Evolutionary conservation across 92 coral and sea anemone genomes (phyloP).

Genomic region (Umimayanthus chanpuru): DNA sequence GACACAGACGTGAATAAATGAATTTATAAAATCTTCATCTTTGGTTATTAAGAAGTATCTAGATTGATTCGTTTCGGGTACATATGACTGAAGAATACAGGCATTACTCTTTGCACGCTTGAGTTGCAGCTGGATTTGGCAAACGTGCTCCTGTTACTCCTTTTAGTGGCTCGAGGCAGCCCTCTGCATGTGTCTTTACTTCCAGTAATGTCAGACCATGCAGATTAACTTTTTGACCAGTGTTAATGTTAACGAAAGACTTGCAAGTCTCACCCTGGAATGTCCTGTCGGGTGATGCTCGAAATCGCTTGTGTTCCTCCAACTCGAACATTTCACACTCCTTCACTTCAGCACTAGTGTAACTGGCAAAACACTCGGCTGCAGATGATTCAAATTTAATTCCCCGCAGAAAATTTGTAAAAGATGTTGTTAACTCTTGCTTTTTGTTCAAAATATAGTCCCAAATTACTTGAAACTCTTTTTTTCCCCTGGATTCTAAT

Average conservation of each 20-base stretch:
- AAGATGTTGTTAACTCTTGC: slow-evolving; percentile 32
- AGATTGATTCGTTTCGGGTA: too few relatives aligned
- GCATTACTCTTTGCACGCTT: too few relatives aligned
- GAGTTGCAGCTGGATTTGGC: too few relatives aligned
- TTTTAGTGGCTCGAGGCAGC: too few relatives aligned
- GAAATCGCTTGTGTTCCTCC: neutral
- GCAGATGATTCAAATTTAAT: slow-evolving; percentile 37
- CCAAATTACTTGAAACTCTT: slow-evolving; percentile 22
- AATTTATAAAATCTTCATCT: too few relatives aligned
- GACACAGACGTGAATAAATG: too few relatives aligned
- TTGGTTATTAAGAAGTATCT: too few relatives aligned
- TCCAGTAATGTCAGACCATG: too few relatives aligned
- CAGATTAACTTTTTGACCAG: too few relatives aligned
- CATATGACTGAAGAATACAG: too few relatives aligned
- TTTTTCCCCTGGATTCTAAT: slow-evolving; percentile 47
- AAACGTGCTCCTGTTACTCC: too few relatives aligned
- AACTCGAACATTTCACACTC: neutral
- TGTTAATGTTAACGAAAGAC: neutral
- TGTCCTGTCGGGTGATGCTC: slow-evolving; percentile 32
- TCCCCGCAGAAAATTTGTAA: slow-evolving; percentile 48
- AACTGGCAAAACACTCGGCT: slow-evolving; percentile 33
- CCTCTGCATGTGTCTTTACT: too few relatives aligned
- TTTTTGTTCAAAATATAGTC: slow-evolving; percentile 27
- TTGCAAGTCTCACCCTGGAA: slow-evolving; percentile 29
- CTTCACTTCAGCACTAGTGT: slow-evolving; percentile 5